These are phyloP conservation scores for Hemaris fuciformis DNA, from an alignment of 2,888 invertebrate genomes.

Conservation along the genomic window DNA sequence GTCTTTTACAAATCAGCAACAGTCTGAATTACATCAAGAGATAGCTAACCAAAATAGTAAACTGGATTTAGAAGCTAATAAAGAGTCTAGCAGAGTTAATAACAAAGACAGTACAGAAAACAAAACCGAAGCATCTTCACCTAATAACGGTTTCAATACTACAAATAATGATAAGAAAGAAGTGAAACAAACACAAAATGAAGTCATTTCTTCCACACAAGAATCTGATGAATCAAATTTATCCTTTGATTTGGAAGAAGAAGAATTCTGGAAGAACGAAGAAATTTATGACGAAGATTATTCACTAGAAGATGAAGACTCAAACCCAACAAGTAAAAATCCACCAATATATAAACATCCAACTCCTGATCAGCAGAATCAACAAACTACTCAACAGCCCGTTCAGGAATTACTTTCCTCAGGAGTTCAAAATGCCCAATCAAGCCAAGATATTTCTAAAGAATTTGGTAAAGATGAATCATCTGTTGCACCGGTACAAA, in stretches of 20 bases:
- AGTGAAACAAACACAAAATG: background rate
- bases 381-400: background rate
- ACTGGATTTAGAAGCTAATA: background rate
- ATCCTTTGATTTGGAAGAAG: background rate
- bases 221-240: background rate
- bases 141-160: background rate
- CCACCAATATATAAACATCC: background rate
- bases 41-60: background rate
- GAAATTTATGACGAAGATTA: background rate
- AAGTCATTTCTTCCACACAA: background rate
- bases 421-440: too few relatives aligned
- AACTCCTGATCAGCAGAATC: background rate
- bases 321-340: background rate
- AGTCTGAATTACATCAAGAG: background rate
- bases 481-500: background rate
- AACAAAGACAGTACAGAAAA: background rate
- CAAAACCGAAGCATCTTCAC: background rate
- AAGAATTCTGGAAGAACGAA: background rate
- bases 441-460: background rate
- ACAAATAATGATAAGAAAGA: background rate
- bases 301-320: background rate
- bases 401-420: too few relatives aligned
- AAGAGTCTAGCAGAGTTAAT: background rate
- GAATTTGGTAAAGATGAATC: background rate
- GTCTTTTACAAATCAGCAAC: background rate